Percentiles rank a stretch among this genome's conserved stretches.
Evolutionary conservation across 2,797 vertebrate genomes (phyloP).

Genomic region (Pseudochromis fuscus): DNA sequence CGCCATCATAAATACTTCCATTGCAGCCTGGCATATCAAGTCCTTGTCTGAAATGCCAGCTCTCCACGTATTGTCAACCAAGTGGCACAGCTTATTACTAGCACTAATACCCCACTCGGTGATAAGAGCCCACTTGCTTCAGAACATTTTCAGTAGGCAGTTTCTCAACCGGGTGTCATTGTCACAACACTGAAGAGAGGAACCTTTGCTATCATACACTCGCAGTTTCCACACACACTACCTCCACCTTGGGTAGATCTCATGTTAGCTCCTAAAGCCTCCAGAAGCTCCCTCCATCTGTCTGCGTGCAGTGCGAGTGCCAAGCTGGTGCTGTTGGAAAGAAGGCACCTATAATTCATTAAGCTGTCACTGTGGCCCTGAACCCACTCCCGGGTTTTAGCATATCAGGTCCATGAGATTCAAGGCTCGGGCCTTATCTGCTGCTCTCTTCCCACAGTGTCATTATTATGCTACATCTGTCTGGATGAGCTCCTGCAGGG

Average conservation of each 20-base stretch:
- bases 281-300: conserved; percentile 1
- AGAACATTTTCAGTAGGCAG: conserved; percentile 52
- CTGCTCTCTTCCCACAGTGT: conserved; percentile 51
- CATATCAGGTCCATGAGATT: conserved; percentile 53
- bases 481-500: conserved; percentile 60
- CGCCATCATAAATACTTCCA: conserved; percentile 63
- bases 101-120: conserved; percentile 73
- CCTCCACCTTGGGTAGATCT: conserved; percentile 14
- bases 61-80: conserved; percentile 70
- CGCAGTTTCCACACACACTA: neutral
- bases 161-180: conserved; percentile 60
- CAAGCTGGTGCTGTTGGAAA: conserved; percentile 19
- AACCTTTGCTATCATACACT: conserved; percentile 12
- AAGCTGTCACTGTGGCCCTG: conserved; percentile 47
- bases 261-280: conserved; percentile 16
- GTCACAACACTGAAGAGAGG: conserved; percentile 15
- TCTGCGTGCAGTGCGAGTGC: neutral
- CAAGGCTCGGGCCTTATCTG: conserved; percentile 52
- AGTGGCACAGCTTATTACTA: conserved; percentile 77
- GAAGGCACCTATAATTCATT: conserved; percentile 54
- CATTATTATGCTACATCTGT: conserved; percentile 66
- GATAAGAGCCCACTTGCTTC: conserved; percentile 77
- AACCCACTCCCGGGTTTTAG: conserved; percentile 54
- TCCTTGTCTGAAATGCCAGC: conserved; percentile 74
- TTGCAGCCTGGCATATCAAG: conserved; percentile 63